These are phyloP conservation scores for Oxyruncus cristatus DNA, from an alignment of 2,113 vertebrate genomes.

Conservation along the genomic window DNA sequence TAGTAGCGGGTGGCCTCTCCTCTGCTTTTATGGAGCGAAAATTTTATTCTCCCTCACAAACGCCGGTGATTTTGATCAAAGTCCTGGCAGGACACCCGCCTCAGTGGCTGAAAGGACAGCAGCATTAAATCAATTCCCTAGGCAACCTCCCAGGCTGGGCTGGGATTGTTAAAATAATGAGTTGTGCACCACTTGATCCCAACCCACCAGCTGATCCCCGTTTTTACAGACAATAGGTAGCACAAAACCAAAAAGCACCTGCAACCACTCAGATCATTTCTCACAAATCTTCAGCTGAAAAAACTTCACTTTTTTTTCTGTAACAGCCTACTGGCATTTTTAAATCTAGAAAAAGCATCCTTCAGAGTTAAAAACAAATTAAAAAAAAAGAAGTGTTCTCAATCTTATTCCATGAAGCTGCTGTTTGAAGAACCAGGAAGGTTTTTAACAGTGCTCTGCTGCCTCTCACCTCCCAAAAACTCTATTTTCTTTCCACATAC, in stretches of 20 bases:
- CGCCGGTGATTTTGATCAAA: conserved; percentile 50
- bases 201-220: conserved; percentile 66
- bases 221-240: conserved; percentile 57
- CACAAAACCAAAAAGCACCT: not conserved
- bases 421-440: not conserved
- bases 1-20: not conserved
- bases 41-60: not conserved
- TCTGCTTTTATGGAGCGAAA: not conserved
- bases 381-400: no score
- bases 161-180: conserved; percentile 70
- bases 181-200: conserved; percentile 54
- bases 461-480: not conserved
- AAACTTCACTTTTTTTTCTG: not conserved
- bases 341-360: not conserved
- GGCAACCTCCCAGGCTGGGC: conserved; percentile 61
- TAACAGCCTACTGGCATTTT: not conserved
- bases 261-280: not conserved
- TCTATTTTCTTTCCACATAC: not conserved
- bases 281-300: not conserved
- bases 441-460: not conserved
- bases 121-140: conserved; percentile 58
- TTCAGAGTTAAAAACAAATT: not conserved
- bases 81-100: conserved; percentile 11
- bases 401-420: not conserved
- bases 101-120: conserved; percentile 37